A percentile compares a stretch with the other conserved stretches of the same genome.
Evolutionary conservation across 1,140 invertebrate genomes (phyloP).

Genomic region (Pteromalus puparum): DNA sequence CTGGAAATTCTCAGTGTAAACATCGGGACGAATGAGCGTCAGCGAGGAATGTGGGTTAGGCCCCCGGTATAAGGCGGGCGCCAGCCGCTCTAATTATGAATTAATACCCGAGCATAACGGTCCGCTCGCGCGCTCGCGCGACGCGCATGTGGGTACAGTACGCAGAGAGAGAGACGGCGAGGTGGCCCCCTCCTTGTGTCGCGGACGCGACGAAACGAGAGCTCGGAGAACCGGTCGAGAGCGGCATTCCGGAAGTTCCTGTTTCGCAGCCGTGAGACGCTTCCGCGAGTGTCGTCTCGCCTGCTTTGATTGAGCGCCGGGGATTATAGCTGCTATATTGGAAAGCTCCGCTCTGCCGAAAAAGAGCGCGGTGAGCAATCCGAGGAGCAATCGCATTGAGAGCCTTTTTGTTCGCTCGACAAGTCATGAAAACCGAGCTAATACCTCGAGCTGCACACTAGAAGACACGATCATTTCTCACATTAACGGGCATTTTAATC

Average conservation of each 20-base stretch:
- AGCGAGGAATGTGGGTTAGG: conserved; percentile 72
- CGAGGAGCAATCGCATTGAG: no score
- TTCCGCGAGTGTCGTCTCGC: conserved; percentile 28
- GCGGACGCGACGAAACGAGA: conserved; percentile 57
- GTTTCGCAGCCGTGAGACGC: conserved; percentile 19
- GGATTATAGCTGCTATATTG: background rate
- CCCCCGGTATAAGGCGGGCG: conserved; percentile 63
- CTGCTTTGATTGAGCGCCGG: background rate
- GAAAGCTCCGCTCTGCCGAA: no score
- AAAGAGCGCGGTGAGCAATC: no score
- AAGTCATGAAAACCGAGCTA: conserved; percentile 28
- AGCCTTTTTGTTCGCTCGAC: no score
- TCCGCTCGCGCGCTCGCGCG: conserved; percentile 65
- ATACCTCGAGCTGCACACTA: conserved; percentile 19
- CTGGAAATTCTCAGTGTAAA: background rate
- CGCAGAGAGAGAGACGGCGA: background rate
- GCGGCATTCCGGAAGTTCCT: conserved; percentile 54
- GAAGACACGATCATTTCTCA: conserved; percentile 33
- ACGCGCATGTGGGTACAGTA: conserved; percentile 52
- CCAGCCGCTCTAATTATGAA: conserved; percentile 72
- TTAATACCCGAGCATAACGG: conserved; percentile 72
- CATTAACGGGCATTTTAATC: conserved; percentile 17
- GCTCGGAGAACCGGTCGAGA: conserved; percentile 58
- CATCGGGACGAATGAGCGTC: background rate
- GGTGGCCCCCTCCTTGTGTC: conserved; percentile 36